Evolutionary conservation across 2,113 vertebrate genomes (phyloP).

Genomic region (Rhabdornis inornatus): DNA sequence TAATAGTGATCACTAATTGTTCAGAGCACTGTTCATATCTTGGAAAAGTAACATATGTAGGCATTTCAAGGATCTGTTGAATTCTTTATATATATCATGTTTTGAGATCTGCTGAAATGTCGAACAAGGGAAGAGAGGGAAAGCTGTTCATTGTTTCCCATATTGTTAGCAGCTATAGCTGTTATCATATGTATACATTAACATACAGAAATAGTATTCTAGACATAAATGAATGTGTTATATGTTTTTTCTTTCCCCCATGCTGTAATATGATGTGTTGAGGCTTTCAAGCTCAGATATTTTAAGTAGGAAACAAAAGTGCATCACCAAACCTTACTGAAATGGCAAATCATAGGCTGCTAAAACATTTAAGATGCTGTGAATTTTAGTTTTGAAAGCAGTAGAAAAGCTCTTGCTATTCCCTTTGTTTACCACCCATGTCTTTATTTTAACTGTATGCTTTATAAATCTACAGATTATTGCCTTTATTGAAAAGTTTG

Average conservation of each 20-base stretch:
- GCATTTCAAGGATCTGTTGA: not conserved
- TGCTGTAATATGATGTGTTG: not conserved
- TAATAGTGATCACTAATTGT: not conserved
- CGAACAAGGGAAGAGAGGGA: not conserved
- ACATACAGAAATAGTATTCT: not conserved
- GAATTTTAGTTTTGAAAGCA: slow-evolving; percentile 20
- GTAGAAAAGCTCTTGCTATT: slow-evolving; percentile 16
- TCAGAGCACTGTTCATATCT: not conserved
- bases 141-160: not conserved
- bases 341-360: slow-evolving; percentile 3
- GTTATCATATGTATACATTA: not conserved
- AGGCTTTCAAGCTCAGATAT: not conserved
- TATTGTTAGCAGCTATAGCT: not conserved
- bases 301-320: not conserved
- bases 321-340: not conserved
- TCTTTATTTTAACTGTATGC: slow-evolving; percentile 62
- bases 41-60: not conserved
- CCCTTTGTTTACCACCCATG: slow-evolving; percentile 57
- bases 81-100: not conserved
- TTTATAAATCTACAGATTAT: slow-evolving; percentile 79
- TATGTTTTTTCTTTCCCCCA: not conserved
- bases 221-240: not conserved
- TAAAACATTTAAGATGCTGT: slow-evolving; percentile 7
- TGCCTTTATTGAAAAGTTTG: slow-evolving; percentile 82
- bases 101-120: not conserved